Percentiles rank a stretch among this genome's conserved stretches.
phyloP scores from a whole-genome alignment of 2,797 vertebrate species.

The Myripristis jacobus region DNA sequence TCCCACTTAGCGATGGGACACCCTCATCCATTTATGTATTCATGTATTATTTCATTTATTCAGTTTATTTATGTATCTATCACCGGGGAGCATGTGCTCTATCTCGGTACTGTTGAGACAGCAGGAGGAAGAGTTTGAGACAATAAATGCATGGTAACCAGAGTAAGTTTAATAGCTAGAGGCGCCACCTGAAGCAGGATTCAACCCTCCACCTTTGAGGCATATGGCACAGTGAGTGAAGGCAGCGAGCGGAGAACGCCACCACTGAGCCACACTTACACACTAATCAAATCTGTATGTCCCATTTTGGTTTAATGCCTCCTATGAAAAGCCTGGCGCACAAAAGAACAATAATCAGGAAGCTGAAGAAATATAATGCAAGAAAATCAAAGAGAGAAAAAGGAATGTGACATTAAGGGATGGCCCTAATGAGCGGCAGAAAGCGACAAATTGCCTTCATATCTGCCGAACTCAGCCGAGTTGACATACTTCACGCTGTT shows the following conservation, averaged over 20 bases:
- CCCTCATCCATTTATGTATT: background rate
- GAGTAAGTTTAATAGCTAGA: background rate
- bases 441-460: background rate
- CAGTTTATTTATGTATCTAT: too few species aligned
- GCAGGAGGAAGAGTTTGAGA: background rate
- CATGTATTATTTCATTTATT: background rate
- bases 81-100: too few species aligned
- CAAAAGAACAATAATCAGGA: too few species aligned
- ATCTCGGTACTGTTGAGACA: background rate
- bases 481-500: conserved; percentile 25
- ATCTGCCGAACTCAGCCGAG: background rate
- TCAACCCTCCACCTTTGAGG: background rate
- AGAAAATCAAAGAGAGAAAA: background rate
- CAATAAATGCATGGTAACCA: too few species aligned
- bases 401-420: background rate
- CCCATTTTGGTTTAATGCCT: background rate
- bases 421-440: background rate
- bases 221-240: background rate
- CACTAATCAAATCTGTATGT: background rate
- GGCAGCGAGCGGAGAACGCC: background rate
- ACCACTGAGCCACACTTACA: background rate
- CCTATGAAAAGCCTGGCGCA: too few species aligned
- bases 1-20: too few species aligned
- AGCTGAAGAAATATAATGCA: background rate
- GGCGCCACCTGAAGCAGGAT: background rate